A percentile compares a stretch with the other conserved stretches of the same genome.
These are phyloP conservation scores for Lasioglossum zephyrum DNA, from an alignment of 2,888 invertebrate genomes.

Conservation along the genomic window DNA sequence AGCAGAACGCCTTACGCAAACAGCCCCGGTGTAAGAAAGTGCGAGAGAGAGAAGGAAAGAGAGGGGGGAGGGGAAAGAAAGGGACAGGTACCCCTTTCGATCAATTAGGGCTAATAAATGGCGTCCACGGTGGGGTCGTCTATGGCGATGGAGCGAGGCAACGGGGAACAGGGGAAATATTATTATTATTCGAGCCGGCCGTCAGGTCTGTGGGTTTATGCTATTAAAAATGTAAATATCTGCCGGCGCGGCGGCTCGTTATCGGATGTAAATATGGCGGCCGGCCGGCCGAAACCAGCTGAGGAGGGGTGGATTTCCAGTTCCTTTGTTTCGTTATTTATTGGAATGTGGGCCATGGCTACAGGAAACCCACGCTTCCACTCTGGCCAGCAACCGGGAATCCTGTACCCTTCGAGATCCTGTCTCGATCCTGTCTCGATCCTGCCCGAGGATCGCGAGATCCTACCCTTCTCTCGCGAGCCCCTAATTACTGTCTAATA, in stretches of 20 bases:
- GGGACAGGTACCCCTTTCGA: slow-evolving; percentile 76
- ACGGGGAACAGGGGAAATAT: slow-evolving; percentile 62
- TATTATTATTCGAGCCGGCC: slow-evolving; percentile 68
- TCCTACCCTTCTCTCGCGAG: slow-evolving; percentile 1
- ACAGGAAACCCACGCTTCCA: slow-evolving; percentile 64
- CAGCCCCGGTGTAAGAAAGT: slow-evolving; percentile 8
- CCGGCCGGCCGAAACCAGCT: slow-evolving; percentile 58
- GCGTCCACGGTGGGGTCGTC: slow-evolving; percentile 72
- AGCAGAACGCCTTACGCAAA: slow-evolving; percentile 59
- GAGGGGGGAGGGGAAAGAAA: slow-evolving; percentile 18
- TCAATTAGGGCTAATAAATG: slow-evolving; percentile 84
- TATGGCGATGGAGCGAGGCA: slow-evolving; percentile 54
- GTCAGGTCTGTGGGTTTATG: slow-evolving; percentile 79
- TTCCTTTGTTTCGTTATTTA: slow-evolving; percentile 82
- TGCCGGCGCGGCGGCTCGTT: slow-evolving; percentile 83
- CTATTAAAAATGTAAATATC: slow-evolving; percentile 84
- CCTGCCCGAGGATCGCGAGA: not conserved
- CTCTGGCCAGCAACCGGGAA: not conserved
- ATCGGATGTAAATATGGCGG: slow-evolving; percentile 83
- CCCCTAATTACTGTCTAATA: not conserved
- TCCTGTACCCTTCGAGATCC: slow-evolving; percentile 27
- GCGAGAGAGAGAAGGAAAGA: not conserved
- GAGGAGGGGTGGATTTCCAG: slow-evolving; percentile 62
- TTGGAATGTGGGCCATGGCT: slow-evolving; percentile 74
- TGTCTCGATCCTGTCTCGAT: not conserved